A percentile compares a stretch with the other conserved stretches of the same genome.
Conservation (phyloP, 2,888 invertebrate genomes). For the Acanthopleura granulata region DNA sequence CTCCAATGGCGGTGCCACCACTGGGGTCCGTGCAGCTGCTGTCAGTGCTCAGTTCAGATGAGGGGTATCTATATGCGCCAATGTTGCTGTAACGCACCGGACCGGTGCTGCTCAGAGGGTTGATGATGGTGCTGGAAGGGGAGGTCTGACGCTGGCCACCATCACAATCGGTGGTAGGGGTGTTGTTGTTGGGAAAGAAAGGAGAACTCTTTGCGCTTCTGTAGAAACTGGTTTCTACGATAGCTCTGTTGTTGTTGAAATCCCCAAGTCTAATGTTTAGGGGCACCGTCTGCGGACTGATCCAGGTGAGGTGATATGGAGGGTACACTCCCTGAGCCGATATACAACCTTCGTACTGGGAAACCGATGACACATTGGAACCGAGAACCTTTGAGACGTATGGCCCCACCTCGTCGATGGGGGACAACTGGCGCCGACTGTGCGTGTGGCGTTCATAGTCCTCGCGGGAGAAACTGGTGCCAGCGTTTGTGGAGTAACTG, state of each 20-base stretch:
- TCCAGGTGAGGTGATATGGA: constrained; percentile 49
- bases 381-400: constrained; percentile 9
- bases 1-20: constrained; percentile 8
- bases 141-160: constrained; percentile 21
- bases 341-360: constrained; percentile 14
- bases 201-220: constrained; percentile 38
- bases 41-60: constrained; percentile 24
- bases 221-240: constrained; percentile 13
- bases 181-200: constrained; percentile 51
- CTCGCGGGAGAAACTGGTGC: constrained; percentile 19
- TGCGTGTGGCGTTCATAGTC: constrained; percentile 16
- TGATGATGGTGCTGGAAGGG: constrained; percentile 11
- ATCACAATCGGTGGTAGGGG: constrained; percentile 47
- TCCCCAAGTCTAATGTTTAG: constrained; percentile 26
- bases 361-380: not conserved
- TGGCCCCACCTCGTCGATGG: constrained; percentile 46
- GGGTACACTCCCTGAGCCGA: constrained; percentile 42
- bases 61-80: constrained; percentile 34
- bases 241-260: constrained; percentile 21
- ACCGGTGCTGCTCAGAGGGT: constrained; percentile 15
- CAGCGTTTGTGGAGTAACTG: constrained; percentile 18
- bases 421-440: constrained; percentile 39
- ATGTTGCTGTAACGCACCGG: constrained; percentile 26
- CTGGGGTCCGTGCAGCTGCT: not conserved
- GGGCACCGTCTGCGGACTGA: constrained; percentile 29